These are phyloP conservation scores for Caenorhabditis uteleia DNA, from an alignment of 2,888 invertebrate species.

Conservation along the genomic window DNA sequence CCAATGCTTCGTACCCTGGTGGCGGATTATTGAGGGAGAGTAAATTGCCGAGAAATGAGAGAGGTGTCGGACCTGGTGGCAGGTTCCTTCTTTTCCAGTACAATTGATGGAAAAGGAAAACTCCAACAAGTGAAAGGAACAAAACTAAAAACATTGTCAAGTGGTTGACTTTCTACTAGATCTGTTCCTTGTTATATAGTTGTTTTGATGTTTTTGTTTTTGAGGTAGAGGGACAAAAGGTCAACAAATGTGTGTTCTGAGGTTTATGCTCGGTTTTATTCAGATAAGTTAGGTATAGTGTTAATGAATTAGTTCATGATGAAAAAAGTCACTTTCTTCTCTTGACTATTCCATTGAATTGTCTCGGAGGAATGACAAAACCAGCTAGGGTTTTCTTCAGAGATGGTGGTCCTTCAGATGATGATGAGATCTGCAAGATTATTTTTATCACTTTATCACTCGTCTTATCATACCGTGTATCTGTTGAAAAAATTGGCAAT, in stretches of 20 bases:
- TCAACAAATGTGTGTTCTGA: too few relatives aligned
- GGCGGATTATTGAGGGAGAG: slow-evolving; percentile 1
- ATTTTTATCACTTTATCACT: too few relatives aligned
- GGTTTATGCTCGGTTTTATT: too few relatives aligned
- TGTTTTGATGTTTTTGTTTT: too few relatives aligned
- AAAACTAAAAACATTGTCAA: slow-evolving; percentile 3
- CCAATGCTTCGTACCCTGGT: slow-evolving; percentile 29
- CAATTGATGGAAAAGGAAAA: slow-evolving; percentile 7
- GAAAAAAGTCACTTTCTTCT: slow-evolving; percentile 6
- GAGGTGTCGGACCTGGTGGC: slow-evolving; percentile 17
- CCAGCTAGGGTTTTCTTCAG: background rate
- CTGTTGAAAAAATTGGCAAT: slow-evolving; percentile 40
- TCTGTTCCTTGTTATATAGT: too few relatives aligned
- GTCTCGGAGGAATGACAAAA: background rate
- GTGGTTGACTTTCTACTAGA: too few relatives aligned
- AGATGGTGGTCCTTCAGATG: background rate
- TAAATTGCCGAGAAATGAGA: slow-evolving; percentile 34
- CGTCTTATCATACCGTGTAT: slow-evolving; percentile 24
- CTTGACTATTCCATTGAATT: background rate
- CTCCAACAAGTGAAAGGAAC: background rate
- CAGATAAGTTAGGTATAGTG: too few relatives aligned
- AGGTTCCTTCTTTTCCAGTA: slow-evolving; percentile 11
- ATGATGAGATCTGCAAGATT: too few relatives aligned
- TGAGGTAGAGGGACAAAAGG: too few relatives aligned
- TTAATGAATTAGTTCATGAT: too few relatives aligned